Conservation (phyloP, 2,888 invertebrate genomes). For the Xestia rhomboidea region DNA sequence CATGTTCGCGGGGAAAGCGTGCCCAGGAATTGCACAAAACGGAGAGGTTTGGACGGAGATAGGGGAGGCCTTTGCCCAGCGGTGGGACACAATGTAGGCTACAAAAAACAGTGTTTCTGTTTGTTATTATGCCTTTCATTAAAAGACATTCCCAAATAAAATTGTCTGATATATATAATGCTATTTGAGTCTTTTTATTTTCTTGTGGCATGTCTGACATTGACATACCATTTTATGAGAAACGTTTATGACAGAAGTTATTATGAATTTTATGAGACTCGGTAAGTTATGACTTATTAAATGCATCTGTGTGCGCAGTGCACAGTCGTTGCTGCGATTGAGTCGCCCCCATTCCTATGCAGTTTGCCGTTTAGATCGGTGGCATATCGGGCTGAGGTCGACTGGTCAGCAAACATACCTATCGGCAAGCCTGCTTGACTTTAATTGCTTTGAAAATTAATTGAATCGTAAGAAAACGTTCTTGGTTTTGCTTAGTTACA, state of each 20-base stretch:
- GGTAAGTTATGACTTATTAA: constrained; percentile 33
- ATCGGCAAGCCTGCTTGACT: constrained; percentile 59
- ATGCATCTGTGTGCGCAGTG: constrained; percentile 17
- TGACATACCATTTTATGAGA: constrained; percentile 8
- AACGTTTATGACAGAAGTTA: constrained; percentile 16
- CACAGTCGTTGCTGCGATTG: constrained; percentile 30
- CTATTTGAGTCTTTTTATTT: not conserved
- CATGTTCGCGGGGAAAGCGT: too few species aligned
- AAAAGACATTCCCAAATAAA: not conserved
- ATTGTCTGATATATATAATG: not conserved
- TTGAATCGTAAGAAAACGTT: constrained; percentile 38
- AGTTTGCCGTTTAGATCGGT: constrained; percentile 61
- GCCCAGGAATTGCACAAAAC: too few species aligned
- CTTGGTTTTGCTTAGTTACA: not conserved
- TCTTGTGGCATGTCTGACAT: constrained; percentile 1
- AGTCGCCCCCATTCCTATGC: constrained; percentile 69
- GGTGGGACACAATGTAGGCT: too few species aligned
- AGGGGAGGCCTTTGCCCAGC: too few species aligned
- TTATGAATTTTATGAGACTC: constrained; percentile 6
- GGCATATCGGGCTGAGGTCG: constrained; percentile 67
- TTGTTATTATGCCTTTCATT: not conserved
- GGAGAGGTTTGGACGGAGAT: too few species aligned
- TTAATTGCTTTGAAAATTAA: constrained; percentile 56
- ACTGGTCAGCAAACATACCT: constrained; percentile 67
- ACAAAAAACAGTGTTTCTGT: too few species aligned